A percentile compares a stretch with the other conserved stretches of the same genome.
Conservation (phyloP, 1,140 invertebrate genomes). For the Dendroctonus ponderosae region DNA sequence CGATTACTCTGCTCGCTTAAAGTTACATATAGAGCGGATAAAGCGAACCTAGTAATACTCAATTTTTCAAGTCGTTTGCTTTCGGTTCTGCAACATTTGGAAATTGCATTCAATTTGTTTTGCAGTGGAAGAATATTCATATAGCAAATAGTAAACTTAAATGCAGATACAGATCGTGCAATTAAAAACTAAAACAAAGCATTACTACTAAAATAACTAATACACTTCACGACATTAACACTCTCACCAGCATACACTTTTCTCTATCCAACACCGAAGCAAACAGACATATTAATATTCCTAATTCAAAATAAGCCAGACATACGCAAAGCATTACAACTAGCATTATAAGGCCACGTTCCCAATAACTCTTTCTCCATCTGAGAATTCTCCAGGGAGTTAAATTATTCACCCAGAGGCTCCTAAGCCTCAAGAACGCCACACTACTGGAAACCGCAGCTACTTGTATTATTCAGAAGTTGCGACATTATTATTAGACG, state of each 20-base stretch:
- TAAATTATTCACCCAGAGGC: conserved; percentile 13
- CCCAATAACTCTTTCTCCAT: conserved; percentile 13
- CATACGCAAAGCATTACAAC: conserved; percentile 3
- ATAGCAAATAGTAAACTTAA: too few relatives aligned
- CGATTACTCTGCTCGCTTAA: too few relatives aligned
- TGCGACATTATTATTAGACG: conserved; percentile 15
- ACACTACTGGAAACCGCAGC: conserved; percentile 5
- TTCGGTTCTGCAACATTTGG: too few relatives aligned
- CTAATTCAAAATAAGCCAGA: not conserved
- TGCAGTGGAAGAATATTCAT: too few relatives aligned
- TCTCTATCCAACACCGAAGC: too few relatives aligned
- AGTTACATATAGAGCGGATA: too few relatives aligned
- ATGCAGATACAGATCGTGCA: too few relatives aligned
- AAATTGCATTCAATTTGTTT: too few relatives aligned
- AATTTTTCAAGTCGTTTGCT: too few relatives aligned
- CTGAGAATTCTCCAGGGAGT: conserved; percentile 3
- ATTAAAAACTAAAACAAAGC: too few relatives aligned
- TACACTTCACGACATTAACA: not conserved
- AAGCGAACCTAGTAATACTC: too few relatives aligned
- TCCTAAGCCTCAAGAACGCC: conserved; percentile 7
- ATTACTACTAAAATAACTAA: not conserved
- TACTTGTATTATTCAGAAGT: conserved; percentile 17
- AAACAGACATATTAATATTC: conserved; percentile 4
- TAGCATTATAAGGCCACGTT: conserved; percentile 8
- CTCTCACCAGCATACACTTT: too few relatives aligned